Base-by-base conservation (phyloP, 2,797 vertebrate genomes). In the Pangasius mekongensis region DNA sequence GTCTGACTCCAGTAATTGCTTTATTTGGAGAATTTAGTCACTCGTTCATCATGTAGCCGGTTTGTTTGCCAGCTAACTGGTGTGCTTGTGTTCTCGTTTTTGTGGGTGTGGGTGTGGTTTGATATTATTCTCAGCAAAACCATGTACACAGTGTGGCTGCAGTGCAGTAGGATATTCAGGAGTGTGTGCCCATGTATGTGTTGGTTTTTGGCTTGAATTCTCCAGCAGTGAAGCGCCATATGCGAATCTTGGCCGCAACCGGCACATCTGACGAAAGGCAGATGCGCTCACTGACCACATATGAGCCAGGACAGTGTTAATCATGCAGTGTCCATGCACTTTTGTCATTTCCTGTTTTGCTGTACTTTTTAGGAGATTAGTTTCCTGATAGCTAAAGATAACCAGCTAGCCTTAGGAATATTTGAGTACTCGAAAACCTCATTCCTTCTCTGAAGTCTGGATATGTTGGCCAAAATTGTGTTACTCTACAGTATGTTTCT, bases 281-380 rank as follows among this genome's bases (percentile, higher is more conserved):
- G 60, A 66, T 20, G 62, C 62, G 30, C 39, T 1, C 33, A 27
- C 24, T 83, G 62, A 39, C 33, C 76, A 6, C 56, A 13, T 43
- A 27, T 49, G 8, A 66, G 27, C 36, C 39, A n/a, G 36, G 22
- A 64, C 36, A 47, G 14, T 49, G 62, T 67, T 83, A 52, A 20
- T 83, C 82, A 66, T 47, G 22, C 56, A 43, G 80, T n/a, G 56
- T 83, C 33, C 30, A 62, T 14, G 56, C 33, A 43, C 33, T 60
- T 80, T 22, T 39, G 33, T 82, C 56, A 62, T 47, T 47, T 83
- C 58, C 60, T 83, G 81, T 83, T 64, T 82, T 54, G 47, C 27
- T 77, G 24, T n/a, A 14, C 7, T 52, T n/a, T 56, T 10, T 56
- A 27, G 16, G 18, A 52, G 16, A 33, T n/a, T 27, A n/a, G 27